Evolutionary conservation across 2,113 vertebrate species (phyloP).

Genomic region (Globicephala melas): DNA sequence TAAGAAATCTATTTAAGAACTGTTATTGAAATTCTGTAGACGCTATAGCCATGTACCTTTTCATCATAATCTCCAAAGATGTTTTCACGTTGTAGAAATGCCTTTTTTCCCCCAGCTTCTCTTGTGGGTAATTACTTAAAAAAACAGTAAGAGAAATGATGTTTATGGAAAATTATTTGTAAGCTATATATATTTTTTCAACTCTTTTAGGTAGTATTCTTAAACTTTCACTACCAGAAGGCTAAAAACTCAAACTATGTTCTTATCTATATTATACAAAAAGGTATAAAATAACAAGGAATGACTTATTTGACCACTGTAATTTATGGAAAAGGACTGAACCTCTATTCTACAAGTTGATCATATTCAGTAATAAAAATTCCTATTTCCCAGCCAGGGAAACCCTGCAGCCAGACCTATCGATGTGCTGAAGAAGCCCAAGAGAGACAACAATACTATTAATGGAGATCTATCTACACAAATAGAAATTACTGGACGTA

Average conservation of each 20-base stretch:
- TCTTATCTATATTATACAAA: neutral
- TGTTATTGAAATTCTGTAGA: constrained; percentile 20
- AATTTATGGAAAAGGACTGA: neutral
- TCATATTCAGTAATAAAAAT: constrained; percentile 8
- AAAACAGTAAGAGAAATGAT: neutral
- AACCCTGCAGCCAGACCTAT: neutral
- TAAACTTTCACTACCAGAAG: neutral
- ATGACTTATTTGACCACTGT: neutral
- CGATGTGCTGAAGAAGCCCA: neutral
- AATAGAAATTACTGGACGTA: neutral
- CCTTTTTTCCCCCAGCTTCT: neutral
- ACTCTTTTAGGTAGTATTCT: neutral
- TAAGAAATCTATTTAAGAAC: neutral
- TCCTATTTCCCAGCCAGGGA: neutral
- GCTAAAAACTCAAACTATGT: neutral
- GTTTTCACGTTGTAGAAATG: neutral
- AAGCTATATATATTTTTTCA: neutral
- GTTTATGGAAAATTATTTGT: neutral
- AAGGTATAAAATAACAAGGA: neutral
- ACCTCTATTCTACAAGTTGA: neutral
- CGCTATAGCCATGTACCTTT: neutral
- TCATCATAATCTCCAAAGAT: constrained; percentile 24
- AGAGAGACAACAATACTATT: neutral
- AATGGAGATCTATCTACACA: neutral
- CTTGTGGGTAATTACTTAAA: neutral